Base-by-base conservation (phyloP, 2,797 vertebrate species). In the Anniella stebbinsi region DNA sequence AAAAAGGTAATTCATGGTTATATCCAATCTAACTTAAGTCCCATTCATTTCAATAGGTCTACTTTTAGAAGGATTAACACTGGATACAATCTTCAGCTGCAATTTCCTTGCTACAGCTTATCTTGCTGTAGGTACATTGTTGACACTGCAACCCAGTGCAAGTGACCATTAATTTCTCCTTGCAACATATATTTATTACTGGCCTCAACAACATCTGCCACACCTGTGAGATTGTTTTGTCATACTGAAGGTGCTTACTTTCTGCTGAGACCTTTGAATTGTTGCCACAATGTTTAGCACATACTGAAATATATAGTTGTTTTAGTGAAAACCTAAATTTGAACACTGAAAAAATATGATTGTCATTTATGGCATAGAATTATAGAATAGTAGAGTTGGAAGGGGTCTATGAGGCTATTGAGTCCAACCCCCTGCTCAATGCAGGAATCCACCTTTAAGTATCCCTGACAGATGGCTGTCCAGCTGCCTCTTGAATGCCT, bases 121-220 rank as follows among this genome's bases (percentile, higher is more conserved):
- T 60, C 54, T 81, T 81, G 30, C 33, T 80, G 78, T n/a, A 45
- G 38, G 75, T 77, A 25, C 10, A 77, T 48, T 77, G 45, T 77
- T 60, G n/a, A 23, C 57, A 36, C 9, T 38, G 21, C 36, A 81
- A 63, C 54, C 2, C 48, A 78, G 73, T 41, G 23, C 45, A 33
- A 51, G 4, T 51, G n/a, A 63, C 80, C n/a, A 60, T 81, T 81
- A 60, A 36, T 60, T 81, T 81, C 51, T 54, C 51, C 80, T 36
- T 81, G 21, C 57, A 89, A 63, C 30, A 87, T 85, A 36, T 78
- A 45, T 36, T 92, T 91, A 75, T 54, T 85, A 83, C 6, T 48
- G 89, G 80, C 70, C 25, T 92, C 63, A 78, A 86, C 75, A 92
- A 91, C 91, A 90, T 92, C 89, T 95, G 88, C 15, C 75, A 28